Conservation (phyloP, 2,797 vertebrate genomes). For the Eulemur rubriventer region DNA sequence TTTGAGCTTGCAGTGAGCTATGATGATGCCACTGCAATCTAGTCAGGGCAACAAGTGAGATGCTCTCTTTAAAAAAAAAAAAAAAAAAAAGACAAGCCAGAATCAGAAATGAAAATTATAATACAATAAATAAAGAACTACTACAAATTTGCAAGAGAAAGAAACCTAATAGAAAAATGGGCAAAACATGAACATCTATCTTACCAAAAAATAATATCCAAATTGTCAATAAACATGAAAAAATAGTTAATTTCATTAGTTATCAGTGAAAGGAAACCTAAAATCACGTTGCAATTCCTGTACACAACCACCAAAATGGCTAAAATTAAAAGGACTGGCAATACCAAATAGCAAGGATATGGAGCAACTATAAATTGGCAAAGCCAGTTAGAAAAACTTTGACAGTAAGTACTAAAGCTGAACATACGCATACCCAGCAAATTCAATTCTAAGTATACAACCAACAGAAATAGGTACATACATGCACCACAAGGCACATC, state of each 20-base stretch:
- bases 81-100: background rate
- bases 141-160: conserved; percentile 27
- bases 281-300: background rate
- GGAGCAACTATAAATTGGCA: background rate
- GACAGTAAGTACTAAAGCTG: background rate
- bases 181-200: background rate
- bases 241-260: background rate
- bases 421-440: background rate
- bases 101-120: background rate
- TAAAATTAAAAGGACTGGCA: conserved; percentile 42
- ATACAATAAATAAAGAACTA: background rate
- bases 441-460: conserved; percentile 6
- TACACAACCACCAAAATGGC: background rate
- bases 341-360: background rate
- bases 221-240: conserved; percentile 11
- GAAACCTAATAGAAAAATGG: background rate
- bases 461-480: background rate
- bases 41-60: background rate
- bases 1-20: background rate
- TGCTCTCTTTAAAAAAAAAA: background rate
- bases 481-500: background rate
- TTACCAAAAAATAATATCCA: background rate
- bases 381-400: conserved; percentile 20
- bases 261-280: conserved; percentile 22
- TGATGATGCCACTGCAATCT: background rate